Base-by-base conservation (phyloP, 2,888 invertebrate genomes). In the Stenurella melanura region DNA sequence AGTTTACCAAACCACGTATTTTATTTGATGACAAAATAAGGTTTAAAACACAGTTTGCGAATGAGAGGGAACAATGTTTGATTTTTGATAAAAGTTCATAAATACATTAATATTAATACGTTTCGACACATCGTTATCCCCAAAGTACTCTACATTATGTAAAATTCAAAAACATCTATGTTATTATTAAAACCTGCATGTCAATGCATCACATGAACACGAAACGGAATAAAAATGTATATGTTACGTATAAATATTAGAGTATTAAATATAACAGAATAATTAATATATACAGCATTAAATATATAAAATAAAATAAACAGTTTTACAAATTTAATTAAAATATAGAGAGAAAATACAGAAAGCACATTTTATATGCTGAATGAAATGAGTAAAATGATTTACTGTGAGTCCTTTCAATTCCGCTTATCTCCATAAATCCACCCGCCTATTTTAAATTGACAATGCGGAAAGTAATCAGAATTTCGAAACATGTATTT, bases 401-500 rank as follows among this genome's bases (percentile, higher is more conserved):
- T 75, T 74, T 69, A 74, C 74, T 17, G 63, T 15, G 60, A 34
- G 61, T 56, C 69, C 34, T 74, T 69, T 74, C 69, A 61, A 69
- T 69, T 74, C 69, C 68, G 56, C 56, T 75, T 63, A 58, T 75
- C 71, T 71, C 56, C 30, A 50, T 66, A 71, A 70, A 75, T 71
- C 60, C 66, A 71, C 57, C 50, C 66, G 30, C n/a, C 42, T 34
- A 58, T 71, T 75, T 75, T 26, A 34, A 64, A 70, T 74, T 74
- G 79, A 81, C 78, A 79, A 78, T 73, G 79, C 76, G 74, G 77
- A 77, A 78, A 77, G 77, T 75, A 75, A 79, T 78, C 73, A 76
- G 74, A 75, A 67, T 78, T 72, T 75, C 50, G 38, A 26, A 63
- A 60, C 69, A 76, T 73, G 73, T 73, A 79, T 81, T 77, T 78